Percentiles rank a stretch among this genome's conserved stretches.
These are phyloP conservation scores for Alligator sinensis DNA, from an alignment of 2,113 vertebrate genomes.

Conservation along the genomic window DNA sequence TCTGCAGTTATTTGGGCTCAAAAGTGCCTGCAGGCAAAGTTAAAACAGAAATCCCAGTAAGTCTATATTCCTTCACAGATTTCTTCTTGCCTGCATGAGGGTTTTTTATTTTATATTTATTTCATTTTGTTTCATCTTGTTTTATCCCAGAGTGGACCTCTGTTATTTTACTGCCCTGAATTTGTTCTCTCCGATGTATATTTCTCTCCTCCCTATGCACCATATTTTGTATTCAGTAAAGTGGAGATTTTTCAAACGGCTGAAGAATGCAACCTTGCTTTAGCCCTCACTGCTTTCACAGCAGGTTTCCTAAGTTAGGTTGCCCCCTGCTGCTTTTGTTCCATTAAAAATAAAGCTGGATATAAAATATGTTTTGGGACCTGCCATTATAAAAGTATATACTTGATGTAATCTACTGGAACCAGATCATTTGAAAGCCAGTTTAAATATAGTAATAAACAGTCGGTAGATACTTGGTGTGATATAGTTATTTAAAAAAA, in stretches of 20 bases:
- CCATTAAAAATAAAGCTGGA: conserved; percentile 43
- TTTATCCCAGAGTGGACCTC: conserved; percentile 39
- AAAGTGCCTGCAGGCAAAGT: conserved; percentile 72
- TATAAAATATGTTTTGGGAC: conserved; percentile 33
- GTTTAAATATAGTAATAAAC: neutral
- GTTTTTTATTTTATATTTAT: conserved; percentile 56
- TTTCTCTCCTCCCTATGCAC: neutral
- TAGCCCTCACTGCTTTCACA: neutral
- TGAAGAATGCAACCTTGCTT: conserved; percentile 33
- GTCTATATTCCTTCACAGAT: conserved; percentile 55
- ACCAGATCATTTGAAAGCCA: neutral
- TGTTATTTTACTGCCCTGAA: conserved; percentile 34
- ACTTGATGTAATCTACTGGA: neutral
- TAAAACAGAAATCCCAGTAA: conserved; percentile 58
- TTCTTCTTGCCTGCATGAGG: conserved; percentile 31
- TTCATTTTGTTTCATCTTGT: conserved; percentile 55
- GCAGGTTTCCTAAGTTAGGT: conserved; percentile 70
- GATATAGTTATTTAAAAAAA: neutral
- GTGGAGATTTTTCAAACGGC: neutral
- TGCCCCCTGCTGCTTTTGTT: conserved; percentile 78
- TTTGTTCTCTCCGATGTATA: conserved; percentile 49
- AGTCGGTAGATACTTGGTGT: neutral
- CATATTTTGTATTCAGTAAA: conserved; percentile 49
- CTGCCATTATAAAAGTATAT: neutral
- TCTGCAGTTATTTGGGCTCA: conserved; percentile 68